phyloP scores from a whole-genome alignment of 2,113 vertebrate genomes.

The Microcebus lehilahytsara region DNA sequence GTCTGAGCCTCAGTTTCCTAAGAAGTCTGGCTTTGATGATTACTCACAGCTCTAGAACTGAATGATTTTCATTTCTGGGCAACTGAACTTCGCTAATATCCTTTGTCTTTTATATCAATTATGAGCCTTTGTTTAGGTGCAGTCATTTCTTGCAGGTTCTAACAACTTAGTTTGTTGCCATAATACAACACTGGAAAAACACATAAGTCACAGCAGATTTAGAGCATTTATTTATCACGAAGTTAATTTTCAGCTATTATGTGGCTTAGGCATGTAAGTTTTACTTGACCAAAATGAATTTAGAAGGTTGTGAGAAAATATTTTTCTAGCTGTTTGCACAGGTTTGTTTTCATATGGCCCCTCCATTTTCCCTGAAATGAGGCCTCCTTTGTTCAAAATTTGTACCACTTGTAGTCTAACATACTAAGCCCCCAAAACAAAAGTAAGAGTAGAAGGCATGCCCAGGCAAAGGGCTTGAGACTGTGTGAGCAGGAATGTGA shows the following conservation, averaged over 20 bases:
- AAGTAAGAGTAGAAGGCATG: slow-evolving; percentile 73
- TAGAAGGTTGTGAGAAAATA: slow-evolving; percentile 54
- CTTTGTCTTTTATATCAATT: background rate
- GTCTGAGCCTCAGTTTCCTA: background rate
- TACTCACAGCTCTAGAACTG: background rate
- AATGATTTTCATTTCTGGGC: background rate
- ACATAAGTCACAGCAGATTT: slow-evolving; percentile 55
- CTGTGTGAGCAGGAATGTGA: slow-evolving; percentile 58
- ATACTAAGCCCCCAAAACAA: slow-evolving; percentile 68
- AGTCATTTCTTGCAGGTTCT: background rate
- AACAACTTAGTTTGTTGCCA: slow-evolving; percentile 29
- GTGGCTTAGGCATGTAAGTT: slow-evolving; percentile 39
- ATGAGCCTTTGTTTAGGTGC: slow-evolving; percentile 49
- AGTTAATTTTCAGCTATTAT: slow-evolving; percentile 60
- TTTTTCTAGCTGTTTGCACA: slow-evolving; percentile 45
- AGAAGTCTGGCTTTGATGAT: background rate
- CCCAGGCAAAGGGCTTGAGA: slow-evolving; percentile 68
- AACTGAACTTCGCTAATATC: background rate
- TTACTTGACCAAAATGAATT: slow-evolving; percentile 34
- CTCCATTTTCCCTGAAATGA: background rate
- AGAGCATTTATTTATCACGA: slow-evolving; percentile 55
- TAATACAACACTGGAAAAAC: slow-evolving; percentile 38
- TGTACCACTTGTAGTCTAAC: slow-evolving; percentile 51
- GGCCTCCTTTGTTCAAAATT: slow-evolving; percentile 59
- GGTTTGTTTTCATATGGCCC: slow-evolving; percentile 54